Conservation (phyloP, 2,888 invertebrate genomes). For the Disparrhopalites patrizii region DNA sequence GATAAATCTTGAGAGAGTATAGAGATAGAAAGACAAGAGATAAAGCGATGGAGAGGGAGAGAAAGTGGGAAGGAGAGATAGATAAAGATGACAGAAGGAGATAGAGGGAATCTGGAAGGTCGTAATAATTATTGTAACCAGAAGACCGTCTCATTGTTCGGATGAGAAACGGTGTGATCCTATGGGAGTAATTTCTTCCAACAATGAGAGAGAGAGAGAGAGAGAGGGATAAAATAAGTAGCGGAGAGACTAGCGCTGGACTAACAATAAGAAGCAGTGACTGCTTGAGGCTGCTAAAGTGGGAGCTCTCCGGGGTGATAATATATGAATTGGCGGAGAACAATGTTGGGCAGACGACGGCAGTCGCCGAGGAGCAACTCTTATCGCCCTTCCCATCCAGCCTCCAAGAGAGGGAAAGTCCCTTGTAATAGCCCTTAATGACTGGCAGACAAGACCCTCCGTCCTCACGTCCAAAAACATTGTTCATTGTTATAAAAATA, state of each 20-base stretch:
- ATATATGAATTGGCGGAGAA: constrained; percentile 25
- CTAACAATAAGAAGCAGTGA: constrained; percentile 1
- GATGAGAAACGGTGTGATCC: too few relatives aligned
- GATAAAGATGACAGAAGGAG: too few relatives aligned
- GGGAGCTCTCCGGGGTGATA: constrained; percentile 4
- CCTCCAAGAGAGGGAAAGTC: constrained; percentile 46
- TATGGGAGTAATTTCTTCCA: neutral
- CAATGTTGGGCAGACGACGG: constrained; percentile 37
- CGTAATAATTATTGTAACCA: too few relatives aligned
- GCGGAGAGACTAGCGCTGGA: too few relatives aligned
- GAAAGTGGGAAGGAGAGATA: too few relatives aligned
- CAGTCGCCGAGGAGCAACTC: constrained; percentile 46
- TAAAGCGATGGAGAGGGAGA: too few relatives aligned
- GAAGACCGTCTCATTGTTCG: too few relatives aligned
- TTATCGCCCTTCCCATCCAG: constrained; percentile 47
- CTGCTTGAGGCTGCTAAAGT: neutral
- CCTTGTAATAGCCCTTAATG: constrained; percentile 49
- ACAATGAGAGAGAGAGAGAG: neutral
- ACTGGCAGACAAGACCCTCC: constrained; percentile 36
- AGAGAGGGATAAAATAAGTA: constrained; percentile 1
- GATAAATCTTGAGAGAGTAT: too few relatives aligned
- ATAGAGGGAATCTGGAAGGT: neutral
- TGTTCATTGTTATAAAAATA: too few relatives aligned
- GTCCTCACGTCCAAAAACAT: neutral
- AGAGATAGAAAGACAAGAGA: too few relatives aligned